phyloP scores from a whole-genome alignment of 2,888 invertebrate genomes.

The Cheilosia variabilis region DNA sequence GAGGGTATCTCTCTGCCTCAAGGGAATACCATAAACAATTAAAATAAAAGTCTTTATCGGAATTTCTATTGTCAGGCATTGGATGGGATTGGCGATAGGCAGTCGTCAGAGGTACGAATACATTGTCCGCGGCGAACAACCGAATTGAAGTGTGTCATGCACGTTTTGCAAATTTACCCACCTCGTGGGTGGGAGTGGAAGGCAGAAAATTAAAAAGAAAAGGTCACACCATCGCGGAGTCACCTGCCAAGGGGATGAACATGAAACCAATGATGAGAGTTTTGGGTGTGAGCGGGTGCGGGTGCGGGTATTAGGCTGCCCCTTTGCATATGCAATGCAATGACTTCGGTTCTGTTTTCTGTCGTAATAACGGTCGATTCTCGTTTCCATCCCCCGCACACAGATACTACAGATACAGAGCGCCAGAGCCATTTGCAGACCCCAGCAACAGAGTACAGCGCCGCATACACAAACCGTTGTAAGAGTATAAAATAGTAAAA shows the following conservation, averaged over 20 bases:
- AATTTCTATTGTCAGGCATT: slow-evolving; percentile 73
- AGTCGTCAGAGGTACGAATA: neutral
- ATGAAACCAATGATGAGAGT: slow-evolving; percentile 58
- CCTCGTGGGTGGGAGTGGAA: neutral
- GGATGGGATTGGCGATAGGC: slow-evolving; percentile 24
- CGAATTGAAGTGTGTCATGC: slow-evolving; percentile 75
- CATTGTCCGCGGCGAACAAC: slow-evolving; percentile 24
- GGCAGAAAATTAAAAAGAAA: slow-evolving; percentile 53
- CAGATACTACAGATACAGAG: slow-evolving; percentile 10
- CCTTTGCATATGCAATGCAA: slow-evolving; percentile 45
- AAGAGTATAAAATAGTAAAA: slow-evolving; percentile 72
- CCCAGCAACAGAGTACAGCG: slow-evolving; percentile 17
- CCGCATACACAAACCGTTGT: slow-evolving; percentile 45
- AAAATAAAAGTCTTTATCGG: slow-evolving; percentile 75
- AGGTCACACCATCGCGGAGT: slow-evolving; percentile 48
- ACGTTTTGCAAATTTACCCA: slow-evolving; percentile 62
- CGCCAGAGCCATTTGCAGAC: slow-evolving; percentile 43
- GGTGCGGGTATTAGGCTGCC: slow-evolving; percentile 6
- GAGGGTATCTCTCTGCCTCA: slow-evolving; percentile 27
- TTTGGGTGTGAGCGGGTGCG: neutral
- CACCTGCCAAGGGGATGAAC: slow-evolving; percentile 17
- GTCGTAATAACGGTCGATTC: slow-evolving; percentile 5
- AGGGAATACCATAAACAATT: slow-evolving; percentile 70
- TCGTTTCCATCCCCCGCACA: slow-evolving; percentile 14
- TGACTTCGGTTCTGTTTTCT: slow-evolving; percentile 29